A percentile compares a stretch with the other conserved stretches of the same genome.
These are phyloP conservation scores for Cebidichthys violaceus DNA, from an alignment of 2,113 vertebrate species.

Conservation along the genomic window DNA sequence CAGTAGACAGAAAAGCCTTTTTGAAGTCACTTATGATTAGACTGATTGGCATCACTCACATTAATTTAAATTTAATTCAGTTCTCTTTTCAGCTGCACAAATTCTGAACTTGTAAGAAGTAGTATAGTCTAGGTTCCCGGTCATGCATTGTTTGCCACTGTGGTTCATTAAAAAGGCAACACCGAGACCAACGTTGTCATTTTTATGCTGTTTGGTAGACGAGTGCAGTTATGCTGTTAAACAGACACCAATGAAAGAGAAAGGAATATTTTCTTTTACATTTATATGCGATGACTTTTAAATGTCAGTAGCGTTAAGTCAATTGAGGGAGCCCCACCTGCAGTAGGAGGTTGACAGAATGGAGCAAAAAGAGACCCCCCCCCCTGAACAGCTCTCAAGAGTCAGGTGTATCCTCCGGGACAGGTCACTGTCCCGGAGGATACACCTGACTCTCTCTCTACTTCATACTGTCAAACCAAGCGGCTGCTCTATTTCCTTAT, in stretches of 20 bases:
- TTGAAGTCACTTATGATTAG: neutral
- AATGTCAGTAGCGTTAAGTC: neutral
- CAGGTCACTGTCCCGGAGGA: neutral
- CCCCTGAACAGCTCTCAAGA: neutral
- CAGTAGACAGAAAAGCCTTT: neutral
- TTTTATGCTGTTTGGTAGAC: neutral
- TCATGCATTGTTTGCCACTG: neutral
- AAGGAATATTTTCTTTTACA: neutral
- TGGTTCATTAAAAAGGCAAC: neutral
- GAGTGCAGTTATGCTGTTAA: neutral
- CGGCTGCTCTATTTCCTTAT: neutral
- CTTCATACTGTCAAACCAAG: neutral
- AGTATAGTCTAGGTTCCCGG: neutral
- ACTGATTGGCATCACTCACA: neutral
- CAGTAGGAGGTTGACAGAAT: neutral
- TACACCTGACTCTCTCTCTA: neutral
- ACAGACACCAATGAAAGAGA: neutral
- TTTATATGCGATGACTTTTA: slow-evolving; percentile 12
- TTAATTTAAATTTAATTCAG: neutral
- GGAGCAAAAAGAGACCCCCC: neutral
- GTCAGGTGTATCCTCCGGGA: neutral
- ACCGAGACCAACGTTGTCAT: neutral
- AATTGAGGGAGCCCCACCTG: neutral
- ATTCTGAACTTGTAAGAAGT: neutral
- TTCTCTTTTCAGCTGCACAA: neutral